phyloP scores from a whole-genome alignment of 2,113 vertebrate genomes.

The Hipposideros armiger region DNA sequence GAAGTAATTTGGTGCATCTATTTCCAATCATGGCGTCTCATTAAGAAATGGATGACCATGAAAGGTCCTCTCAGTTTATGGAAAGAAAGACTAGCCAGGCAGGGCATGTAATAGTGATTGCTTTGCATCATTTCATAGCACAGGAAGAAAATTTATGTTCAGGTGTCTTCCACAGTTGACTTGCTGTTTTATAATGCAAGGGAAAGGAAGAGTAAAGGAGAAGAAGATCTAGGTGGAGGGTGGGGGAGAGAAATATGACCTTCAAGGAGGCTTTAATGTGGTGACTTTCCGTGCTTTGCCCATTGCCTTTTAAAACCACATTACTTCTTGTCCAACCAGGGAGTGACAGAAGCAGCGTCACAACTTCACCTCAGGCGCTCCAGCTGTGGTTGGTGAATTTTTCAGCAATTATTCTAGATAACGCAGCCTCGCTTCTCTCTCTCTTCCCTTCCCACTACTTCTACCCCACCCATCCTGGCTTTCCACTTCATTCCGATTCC shows the following conservation, averaged over 20 bases:
- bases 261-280: not conserved
- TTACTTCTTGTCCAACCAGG: not conserved
- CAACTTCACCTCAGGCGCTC: not conserved
- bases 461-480: not conserved
- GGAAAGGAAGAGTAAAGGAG: not conserved
- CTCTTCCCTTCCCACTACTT: not conserved
- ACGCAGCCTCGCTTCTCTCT: not conserved
- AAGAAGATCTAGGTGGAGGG: not conserved
- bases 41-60: not conserved
- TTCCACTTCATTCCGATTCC: not conserved
- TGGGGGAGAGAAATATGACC: not conserved
- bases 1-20: slow-evolving; percentile 15
- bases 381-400: not conserved
- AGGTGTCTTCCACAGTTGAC: not conserved
- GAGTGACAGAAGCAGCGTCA: not conserved
- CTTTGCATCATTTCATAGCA: not conserved
- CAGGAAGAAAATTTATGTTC: not conserved
- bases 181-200: not conserved
- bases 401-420: not conserved
- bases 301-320: not conserved
- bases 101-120: not conserved
- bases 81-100: slow-evolving; percentile 9
- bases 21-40: slow-evolving; percentile 44
- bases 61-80: slow-evolving; percentile 34
- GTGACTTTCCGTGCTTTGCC: not conserved